Evolutionary conservation across 2,797 vertebrate genomes (phyloP).

Genomic region (Microcaecilia unicolor): DNA sequence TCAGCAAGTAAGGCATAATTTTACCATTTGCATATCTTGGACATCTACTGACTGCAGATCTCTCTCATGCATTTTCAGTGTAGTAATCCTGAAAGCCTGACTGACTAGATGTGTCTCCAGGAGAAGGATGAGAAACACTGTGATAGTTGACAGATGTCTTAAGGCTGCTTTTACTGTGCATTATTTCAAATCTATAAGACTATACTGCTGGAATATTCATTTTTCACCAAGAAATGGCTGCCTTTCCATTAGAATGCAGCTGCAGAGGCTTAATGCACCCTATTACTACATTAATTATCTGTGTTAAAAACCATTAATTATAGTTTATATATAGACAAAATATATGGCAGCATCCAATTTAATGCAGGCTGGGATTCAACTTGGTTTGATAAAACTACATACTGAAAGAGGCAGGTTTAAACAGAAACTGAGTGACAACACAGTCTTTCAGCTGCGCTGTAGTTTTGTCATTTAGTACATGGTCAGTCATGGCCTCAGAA

Average conservation of each 20-base stretch:
- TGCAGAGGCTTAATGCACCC: constrained; percentile 18
- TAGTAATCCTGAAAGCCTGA: too few species aligned
- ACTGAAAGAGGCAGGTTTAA: not conserved
- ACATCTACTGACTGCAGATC: too few species aligned
- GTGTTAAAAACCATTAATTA: constrained; percentile 31
- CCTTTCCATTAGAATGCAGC: constrained; percentile 24
- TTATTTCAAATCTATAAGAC: not conserved
- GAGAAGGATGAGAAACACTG: too few species aligned
- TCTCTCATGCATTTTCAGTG: too few species aligned
- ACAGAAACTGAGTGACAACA: not conserved
- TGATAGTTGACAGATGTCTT: too few species aligned
- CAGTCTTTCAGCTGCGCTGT: constrained; percentile 1
- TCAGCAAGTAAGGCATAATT: too few species aligned
- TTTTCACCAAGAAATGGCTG: constrained; percentile 14
- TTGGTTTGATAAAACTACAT: constrained; percentile 10
- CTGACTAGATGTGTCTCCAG: too few species aligned
- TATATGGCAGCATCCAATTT: constrained; percentile 27
- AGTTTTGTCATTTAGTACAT: too few species aligned
- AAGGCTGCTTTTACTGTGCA: not conserved
- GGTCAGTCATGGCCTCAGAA: too few species aligned
- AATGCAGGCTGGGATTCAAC: constrained; percentile 2
- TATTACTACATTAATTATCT: constrained; percentile 23
- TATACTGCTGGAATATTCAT: constrained; percentile 8
- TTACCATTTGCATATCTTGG: too few species aligned
- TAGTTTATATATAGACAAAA: constrained; percentile 22